phyloP scores from a whole-genome alignment of 2,113 vertebrate genomes.

The Podiceps cristatus region DNA sequence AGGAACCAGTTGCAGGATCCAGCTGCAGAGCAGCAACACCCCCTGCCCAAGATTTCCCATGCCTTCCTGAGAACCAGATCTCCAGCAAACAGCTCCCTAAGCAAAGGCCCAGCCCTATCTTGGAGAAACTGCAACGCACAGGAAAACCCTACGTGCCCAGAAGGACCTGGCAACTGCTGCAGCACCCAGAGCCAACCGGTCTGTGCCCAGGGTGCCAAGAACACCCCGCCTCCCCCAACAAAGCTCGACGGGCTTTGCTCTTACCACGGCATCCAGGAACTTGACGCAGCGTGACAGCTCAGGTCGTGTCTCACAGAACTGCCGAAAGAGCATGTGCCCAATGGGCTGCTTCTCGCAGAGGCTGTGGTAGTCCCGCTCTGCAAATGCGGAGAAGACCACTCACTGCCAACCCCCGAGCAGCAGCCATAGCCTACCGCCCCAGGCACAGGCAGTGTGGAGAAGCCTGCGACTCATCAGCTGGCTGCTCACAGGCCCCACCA shows the following conservation, averaged over 20 bases:
- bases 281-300: constrained; percentile 89
- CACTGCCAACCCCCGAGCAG: not conserved
- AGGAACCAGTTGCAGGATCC: not conserved
- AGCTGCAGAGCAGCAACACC: not conserved
- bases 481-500: not conserved
- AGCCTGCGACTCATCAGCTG: not conserved
- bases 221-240: not conserved
- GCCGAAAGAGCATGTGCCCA: constrained; percentile 89
- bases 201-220: not conserved
- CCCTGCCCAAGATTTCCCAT: not conserved
- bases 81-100: not conserved
- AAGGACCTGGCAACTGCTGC: not conserved
- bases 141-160: not conserved
- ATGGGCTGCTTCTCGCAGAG: constrained; percentile 95
- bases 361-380: constrained; percentile 94
- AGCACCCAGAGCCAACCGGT: not conserved
- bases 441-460: not conserved
- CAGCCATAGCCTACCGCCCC: not conserved
- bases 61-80: not conserved
- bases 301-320: constrained; percentile 91
- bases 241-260: not conserved
- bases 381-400: not conserved
- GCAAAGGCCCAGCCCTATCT: not conserved
- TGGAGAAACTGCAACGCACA: not conserved
- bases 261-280: constrained; percentile 97